phyloP scores from a whole-genome alignment of 2,797 vertebrate species.

The Knipowitschia caucasica region DNA sequence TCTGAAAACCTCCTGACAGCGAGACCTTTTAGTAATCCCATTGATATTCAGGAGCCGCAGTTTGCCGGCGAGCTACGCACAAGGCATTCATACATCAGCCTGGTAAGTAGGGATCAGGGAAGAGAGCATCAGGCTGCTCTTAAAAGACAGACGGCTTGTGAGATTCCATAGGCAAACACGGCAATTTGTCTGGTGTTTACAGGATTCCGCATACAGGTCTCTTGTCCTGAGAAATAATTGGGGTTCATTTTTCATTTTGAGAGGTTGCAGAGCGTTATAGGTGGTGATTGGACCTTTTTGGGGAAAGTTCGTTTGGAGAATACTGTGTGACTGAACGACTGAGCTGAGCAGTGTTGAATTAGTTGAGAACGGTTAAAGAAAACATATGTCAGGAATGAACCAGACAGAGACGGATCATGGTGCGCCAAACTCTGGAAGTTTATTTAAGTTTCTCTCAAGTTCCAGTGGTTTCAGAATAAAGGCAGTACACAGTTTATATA shows the following conservation, averaged over 20 bases:
- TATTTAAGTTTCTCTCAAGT: too few relatives aligned
- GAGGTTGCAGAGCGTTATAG: background rate
- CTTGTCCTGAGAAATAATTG: background rate
- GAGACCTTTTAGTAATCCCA: conserved; percentile 61
- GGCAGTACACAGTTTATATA: too few relatives aligned
- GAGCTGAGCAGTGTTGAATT: too few relatives aligned
- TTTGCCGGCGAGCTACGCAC: conserved; percentile 7
- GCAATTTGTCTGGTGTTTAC: background rate
- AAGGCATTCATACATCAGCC: conserved; percentile 24
- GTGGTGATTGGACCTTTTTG: background rate
- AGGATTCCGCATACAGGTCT: background rate
- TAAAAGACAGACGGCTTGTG: conserved; percentile 33
- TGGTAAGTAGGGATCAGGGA: conserved; percentile 44
- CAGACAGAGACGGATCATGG: too few relatives aligned
- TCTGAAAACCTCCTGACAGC: conserved; percentile 48
- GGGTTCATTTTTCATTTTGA: background rate
- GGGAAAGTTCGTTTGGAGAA: too few relatives aligned
- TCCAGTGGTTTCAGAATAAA: too few relatives aligned
- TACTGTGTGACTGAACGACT: too few relatives aligned
- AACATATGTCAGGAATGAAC: too few relatives aligned
- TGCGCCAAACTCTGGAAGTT: too few relatives aligned
- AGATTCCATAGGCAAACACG: conserved; percentile 8
- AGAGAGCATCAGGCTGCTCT: conserved; percentile 26
- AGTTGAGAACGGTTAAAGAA: too few relatives aligned
- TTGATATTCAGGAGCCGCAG: conserved; percentile 44